Evolutionary conservation across 2,888 invertebrate species (phyloP), one percentile per base, ranked within the genome.

Genomic region (Lepetodrilus schrolli): DNA sequence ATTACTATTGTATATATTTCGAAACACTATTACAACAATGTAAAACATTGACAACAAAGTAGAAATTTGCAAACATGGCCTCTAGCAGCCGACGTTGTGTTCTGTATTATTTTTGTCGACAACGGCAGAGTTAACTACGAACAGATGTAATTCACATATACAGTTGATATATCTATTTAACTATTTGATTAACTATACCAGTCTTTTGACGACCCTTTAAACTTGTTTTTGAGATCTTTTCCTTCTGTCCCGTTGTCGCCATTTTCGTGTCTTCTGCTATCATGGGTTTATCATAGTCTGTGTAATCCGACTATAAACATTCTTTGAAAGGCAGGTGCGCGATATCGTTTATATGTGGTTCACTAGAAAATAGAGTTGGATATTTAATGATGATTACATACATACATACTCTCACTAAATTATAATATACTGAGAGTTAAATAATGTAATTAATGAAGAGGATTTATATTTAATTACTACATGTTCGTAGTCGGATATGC

Each of bases 181-280:
- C 20, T 30, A 66, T 13, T 23, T 26, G 21, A 47, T n/a, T 4
- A 30, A n/a, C 20, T 34, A 37, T 72, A 65, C 65, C 48, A 36
- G n/a, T 65, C 36, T 65, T 48, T 38, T 48, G 34, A 66, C 72
- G 65, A 17, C 47, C 58, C 74, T 38, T 71, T 75, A 49, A 70
- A 37, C 58, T 75, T 72, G 51, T 74, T 77, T 76, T 72, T 10
- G 75, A 48, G 21, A 50, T 51, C 74, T 80, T 78, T 78, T 73
- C 78, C 70, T 74, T 77, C 65, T 74, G 72, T 74, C 74, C 70
- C n/a, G 70, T 47, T 21, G 80, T 76, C 78, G 80, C 78, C 80
- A 80, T 80, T 73, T 80, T 80, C 70, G 58, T 65, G 47, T 78
- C 78, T 78, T 80, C 80, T 80, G 80, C 80, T 80, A 80, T 73